Evolutionary conservation across 1,140 invertebrate species (phyloP).

Genomic region (Saccostrea glomerata): DNA sequence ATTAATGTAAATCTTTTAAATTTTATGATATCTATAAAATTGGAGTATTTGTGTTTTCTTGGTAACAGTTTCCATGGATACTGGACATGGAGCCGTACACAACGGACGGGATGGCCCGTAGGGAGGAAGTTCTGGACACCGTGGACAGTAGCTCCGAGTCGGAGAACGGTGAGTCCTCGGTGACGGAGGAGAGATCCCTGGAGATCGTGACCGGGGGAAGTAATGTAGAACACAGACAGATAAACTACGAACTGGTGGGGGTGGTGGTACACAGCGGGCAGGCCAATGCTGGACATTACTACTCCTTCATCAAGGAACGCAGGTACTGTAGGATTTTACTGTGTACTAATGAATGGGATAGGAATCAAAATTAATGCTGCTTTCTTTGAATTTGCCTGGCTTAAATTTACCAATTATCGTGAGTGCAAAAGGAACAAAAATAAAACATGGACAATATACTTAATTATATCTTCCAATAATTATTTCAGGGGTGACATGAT

Average conservation of each 20-base stretch:
- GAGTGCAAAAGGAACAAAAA: too few species aligned
- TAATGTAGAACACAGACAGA: constrained; percentile 77
- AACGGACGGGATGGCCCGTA: constrained; percentile 90
- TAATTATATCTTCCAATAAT: background rate
- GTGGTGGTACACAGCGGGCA: constrained; percentile 99
- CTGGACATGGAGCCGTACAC: constrained; percentile 99
- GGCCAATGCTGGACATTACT: constrained; percentile 97
- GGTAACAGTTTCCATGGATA: constrained; percentile 92
- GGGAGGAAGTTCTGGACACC: constrained; percentile 65
- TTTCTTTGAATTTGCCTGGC: too few species aligned
- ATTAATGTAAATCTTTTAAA: background rate
- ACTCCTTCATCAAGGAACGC: constrained; percentile 90
- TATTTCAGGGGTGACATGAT: constrained; percentile 74
- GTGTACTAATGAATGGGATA: too few species aligned
- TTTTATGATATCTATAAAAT: background rate
- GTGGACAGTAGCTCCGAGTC: constrained; percentile 54
- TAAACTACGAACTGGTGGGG: constrained; percentile 95
- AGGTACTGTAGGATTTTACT: constrained; percentile 50
- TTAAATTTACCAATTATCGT: too few species aligned
- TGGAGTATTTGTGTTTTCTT: background rate
- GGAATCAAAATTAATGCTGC: too few species aligned
- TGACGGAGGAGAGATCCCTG: constrained; percentile 39
- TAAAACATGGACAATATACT: too few species aligned
- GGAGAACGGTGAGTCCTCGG: constrained; percentile 51
- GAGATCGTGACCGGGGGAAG: constrained; percentile 55